Evolutionary conservation across 1,140 invertebrate genomes (phyloP).

Genomic region (Branchinecta lynchi): DNA sequence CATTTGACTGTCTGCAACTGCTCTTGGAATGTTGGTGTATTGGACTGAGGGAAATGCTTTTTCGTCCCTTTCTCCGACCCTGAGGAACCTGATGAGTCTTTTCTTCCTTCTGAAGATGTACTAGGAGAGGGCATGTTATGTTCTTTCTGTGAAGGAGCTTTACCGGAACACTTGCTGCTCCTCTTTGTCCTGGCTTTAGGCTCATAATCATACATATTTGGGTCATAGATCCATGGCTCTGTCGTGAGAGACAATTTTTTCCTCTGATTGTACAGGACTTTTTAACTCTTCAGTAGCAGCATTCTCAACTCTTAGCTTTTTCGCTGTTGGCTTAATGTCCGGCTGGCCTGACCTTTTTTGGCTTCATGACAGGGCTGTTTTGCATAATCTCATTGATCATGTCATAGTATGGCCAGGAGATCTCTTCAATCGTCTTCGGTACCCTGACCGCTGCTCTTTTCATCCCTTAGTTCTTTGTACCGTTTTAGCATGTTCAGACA

Average conservation of each 20-base stretch:
- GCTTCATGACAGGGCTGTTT: constrained; percentile 1
- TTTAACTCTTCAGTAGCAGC: constrained; percentile 4
- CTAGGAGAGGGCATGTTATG: neutral
- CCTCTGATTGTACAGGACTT: neutral
- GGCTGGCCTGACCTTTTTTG: neutral
- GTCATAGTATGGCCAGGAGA: constrained; percentile 4
- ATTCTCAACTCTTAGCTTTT: neutral
- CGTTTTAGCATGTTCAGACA: neutral
- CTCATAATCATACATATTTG: neutral
- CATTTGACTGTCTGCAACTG: neutral
- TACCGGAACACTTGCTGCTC: constrained; percentile 4
- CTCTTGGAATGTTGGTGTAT: neutral
- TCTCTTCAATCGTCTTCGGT: constrained; percentile 8
- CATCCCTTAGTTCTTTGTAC: neutral
- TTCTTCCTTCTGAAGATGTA: neutral
- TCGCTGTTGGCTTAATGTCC: neutral
- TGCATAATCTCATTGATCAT: neutral
- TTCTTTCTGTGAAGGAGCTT: neutral
- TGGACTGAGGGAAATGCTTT: neutral
- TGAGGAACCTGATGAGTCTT: neutral
- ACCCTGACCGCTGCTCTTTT: neutral
- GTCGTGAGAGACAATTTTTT: neutral
- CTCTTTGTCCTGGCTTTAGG: neutral
- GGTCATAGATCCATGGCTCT: neutral
- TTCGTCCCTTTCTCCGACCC: neutral